A percentile compares a stretch with the other conserved stretches of the same genome.
Evolutionary conservation across 2,113 vertebrate genomes (phyloP).

Genomic region (Callopanchax toddi): DNA sequence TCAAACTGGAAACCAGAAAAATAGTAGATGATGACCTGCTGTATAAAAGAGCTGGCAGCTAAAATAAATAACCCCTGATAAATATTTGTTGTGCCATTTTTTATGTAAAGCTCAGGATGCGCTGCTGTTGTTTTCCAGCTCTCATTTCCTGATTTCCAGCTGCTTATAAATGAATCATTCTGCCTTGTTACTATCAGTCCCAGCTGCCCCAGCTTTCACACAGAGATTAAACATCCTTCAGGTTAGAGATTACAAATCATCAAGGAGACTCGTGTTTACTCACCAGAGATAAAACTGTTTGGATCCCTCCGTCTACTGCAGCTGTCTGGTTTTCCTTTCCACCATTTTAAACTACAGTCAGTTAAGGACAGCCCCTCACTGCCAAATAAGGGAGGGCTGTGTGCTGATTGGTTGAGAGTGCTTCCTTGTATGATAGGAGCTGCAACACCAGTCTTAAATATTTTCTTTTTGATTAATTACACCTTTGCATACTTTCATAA

Average conservation of each 20-base stretch:
- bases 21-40: not conserved
- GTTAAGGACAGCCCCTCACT: slow-evolving; percentile 40
- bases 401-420: slow-evolving; percentile 60
- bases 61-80: not conserved
- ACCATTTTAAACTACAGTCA: slow-evolving; percentile 62
- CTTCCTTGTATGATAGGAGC: slow-evolving; percentile 13
- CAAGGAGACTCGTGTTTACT: slow-evolving; percentile 40
- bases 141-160: slow-evolving; percentile 60
- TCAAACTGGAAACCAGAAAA: slow-evolving; percentile 36
- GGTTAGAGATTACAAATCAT: slow-evolving; percentile 3
- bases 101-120: not conserved
- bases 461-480: not conserved
- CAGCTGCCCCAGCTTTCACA: slow-evolving; percentile 9
- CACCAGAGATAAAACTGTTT: slow-evolving; percentile 56
- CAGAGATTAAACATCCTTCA: slow-evolving; percentile 24
- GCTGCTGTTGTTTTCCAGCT: slow-evolving; percentile 20
- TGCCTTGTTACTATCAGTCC: not conserved
- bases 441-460: not conserved
- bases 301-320: slow-evolving; percentile 37
- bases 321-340: slow-evolving; percentile 38
- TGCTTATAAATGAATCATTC: slow-evolving; percentile 2
- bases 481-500: slow-evolving; percentile 9
- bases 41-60: not conserved
- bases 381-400: slow-evolving; percentile 51
- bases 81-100: slow-evolving; percentile 4